These are phyloP conservation scores for Castor canadensis DNA, from an alignment of 2,113 vertebrate genomes.

Conservation along the genomic window DNA sequence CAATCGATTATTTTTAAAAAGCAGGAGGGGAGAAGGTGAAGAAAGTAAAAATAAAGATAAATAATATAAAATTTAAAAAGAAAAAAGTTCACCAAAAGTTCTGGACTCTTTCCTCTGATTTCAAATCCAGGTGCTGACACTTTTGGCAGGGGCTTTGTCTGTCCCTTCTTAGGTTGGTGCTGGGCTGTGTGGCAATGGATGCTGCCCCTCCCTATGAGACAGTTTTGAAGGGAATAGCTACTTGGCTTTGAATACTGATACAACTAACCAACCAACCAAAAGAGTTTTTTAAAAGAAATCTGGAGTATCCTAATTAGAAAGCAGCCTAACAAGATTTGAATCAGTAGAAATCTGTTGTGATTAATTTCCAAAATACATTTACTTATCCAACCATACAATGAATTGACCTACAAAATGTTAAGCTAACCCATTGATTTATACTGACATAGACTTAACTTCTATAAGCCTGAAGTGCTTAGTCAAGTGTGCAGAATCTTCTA, in stretches of 20 bases:
- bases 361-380: conserved; percentile 48
- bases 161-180: no score
- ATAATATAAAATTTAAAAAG: no score
- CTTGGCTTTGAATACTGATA: background rate
- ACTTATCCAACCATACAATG: conserved; percentile 24
- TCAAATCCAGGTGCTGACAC: no score
- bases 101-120: no score
- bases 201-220: no score
- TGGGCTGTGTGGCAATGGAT: no score
- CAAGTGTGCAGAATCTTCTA: background rate
- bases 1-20: no score
- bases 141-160: no score
- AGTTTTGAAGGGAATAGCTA: no score
- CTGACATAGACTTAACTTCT: conserved; percentile 48
- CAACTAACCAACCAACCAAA: background rate
- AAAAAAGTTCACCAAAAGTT: no score
- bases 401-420: conserved; percentile 44
- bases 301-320: conserved; percentile 39
- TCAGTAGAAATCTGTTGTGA: conserved; percentile 23
- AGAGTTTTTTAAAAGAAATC: background rate
- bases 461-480: conserved; percentile 40
- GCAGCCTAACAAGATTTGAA: background rate
- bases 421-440: conserved; percentile 43
- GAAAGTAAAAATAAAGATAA: no score
- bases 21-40: no score